A percentile compares a stretch with the other conserved stretches of the same genome.
These are phyloP conservation scores for Mus caroli DNA, from an alignment of 2,797 vertebrate species.

Conservation along the genomic window DNA sequence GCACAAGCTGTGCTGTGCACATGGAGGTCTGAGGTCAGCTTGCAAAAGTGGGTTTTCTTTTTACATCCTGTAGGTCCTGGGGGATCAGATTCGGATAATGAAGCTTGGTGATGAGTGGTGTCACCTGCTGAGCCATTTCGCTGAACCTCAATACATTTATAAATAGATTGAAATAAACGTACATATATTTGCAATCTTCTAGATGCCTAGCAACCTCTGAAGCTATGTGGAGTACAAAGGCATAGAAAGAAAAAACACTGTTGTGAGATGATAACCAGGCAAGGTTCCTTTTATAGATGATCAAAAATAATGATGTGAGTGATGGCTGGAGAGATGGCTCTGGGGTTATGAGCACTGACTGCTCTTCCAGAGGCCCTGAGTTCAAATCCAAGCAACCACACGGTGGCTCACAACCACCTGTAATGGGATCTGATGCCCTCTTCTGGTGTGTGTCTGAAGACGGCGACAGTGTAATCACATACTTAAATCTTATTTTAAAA, in stretches of 20 bases:
- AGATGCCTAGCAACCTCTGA: slow-evolving; percentile 11
- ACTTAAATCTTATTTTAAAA: neutral
- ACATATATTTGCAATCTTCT: slow-evolving; percentile 27
- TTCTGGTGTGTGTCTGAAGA: neutral
- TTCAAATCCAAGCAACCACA: neutral
- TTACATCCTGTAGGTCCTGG: neutral
- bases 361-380: neutral
- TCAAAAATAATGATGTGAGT: neutral
- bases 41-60: neutral
- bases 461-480: neutral
- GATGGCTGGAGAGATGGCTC: neutral
- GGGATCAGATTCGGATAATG: neutral
- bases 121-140: neutral
- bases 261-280: neutral
- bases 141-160: neutral
- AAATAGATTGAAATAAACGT: slow-evolving; percentile 17
- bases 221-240: neutral
- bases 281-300: neutral
- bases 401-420: neutral
- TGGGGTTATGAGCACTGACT: neutral
- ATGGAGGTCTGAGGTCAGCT: neutral
- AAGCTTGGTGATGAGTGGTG: neutral
- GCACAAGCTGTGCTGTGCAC: neutral
- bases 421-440: neutral
- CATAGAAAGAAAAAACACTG: slow-evolving; percentile 37